A percentile compares a stretch with the other conserved stretches of the same genome.
Evolutionary conservation across 2,888 invertebrate genomes (phyloP).

Genomic region (Tortrix viridana): DNA sequence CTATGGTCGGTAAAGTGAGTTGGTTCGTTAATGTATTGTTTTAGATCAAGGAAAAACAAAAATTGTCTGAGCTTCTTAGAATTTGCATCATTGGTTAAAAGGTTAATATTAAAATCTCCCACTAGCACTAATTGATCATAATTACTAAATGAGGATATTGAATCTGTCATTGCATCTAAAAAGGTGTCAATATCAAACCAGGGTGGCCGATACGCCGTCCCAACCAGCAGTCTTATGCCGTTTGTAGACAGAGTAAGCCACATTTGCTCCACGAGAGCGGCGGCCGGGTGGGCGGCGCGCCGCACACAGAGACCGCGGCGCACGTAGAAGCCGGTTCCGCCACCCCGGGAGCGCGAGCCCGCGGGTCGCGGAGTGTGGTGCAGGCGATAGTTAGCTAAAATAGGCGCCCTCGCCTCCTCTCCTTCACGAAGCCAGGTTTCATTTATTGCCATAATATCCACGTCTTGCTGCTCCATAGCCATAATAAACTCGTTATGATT

Average conservation of each 20-base stretch:
- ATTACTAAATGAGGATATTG: neutral
- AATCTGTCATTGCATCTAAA: neutral
- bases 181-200: neutral
- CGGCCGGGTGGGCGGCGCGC: neutral
- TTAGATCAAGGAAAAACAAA: neutral
- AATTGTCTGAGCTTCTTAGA: conserved; percentile 6
- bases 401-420: conserved; percentile 39
- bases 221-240: neutral
- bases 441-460: conserved; percentile 42
- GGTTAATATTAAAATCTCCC: conserved; percentile 5
- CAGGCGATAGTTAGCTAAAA: conserved; percentile 34
- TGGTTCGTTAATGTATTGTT: conserved; percentile 2
- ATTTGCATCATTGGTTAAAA: neutral
- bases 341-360: conserved; percentile 21
- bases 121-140: neutral
- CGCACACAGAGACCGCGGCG: conserved; percentile 5
- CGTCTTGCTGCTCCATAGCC: conserved; percentile 6
- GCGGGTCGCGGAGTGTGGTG: conserved; percentile 37
- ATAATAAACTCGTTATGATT: conserved; percentile 37
- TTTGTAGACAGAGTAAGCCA: neutral
- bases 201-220: conserved; percentile 1
- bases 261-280: neutral
- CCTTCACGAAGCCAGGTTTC: conserved; percentile 43
- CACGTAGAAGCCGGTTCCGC: conserved; percentile 43
- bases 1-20: conserved; percentile 34